Evolutionary conservation across 2,113 vertebrate species (phyloP).

Genomic region (Vidua chalybeata): DNA sequence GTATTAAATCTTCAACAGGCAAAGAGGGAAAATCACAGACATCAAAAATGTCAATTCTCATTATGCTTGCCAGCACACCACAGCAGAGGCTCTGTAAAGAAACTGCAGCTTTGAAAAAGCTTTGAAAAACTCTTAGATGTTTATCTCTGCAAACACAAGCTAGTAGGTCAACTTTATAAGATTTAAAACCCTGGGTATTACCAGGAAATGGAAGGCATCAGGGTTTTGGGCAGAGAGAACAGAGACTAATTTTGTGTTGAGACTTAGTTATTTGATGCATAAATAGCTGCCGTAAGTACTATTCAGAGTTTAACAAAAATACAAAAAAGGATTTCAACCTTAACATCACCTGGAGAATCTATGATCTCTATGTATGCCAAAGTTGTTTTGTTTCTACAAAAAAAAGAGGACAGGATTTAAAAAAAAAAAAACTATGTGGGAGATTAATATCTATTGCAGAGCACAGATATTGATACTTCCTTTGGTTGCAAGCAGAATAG

Average conservation of each 20-base stretch:
- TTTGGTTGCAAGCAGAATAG: background rate
- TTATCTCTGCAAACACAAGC: background rate
- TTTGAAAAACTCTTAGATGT: background rate
- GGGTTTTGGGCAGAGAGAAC: background rate
- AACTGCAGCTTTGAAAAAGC: background rate
- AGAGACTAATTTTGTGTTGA: background rate
- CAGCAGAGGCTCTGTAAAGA: background rate
- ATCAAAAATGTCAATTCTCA: background rate
- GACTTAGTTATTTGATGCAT: background rate
- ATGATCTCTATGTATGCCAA: background rate
- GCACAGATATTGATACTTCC: background rate
- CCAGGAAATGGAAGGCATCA: background rate
- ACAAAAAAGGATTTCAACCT: background rate
- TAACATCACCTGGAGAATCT: background rate
- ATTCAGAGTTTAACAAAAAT: background rate
- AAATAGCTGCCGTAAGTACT: background rate
- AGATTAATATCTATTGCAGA: background rate
- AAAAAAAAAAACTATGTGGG: background rate
- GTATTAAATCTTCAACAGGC: background rate
- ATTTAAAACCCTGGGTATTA: background rate
- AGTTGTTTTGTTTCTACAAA: background rate
- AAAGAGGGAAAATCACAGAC: background rate
- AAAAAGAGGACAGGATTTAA: background rate
- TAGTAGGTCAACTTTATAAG: background rate
- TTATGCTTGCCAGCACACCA: background rate